Conservation (phyloP, 2,113 vertebrate genomes). For the Hydropotes inermis region DNA sequence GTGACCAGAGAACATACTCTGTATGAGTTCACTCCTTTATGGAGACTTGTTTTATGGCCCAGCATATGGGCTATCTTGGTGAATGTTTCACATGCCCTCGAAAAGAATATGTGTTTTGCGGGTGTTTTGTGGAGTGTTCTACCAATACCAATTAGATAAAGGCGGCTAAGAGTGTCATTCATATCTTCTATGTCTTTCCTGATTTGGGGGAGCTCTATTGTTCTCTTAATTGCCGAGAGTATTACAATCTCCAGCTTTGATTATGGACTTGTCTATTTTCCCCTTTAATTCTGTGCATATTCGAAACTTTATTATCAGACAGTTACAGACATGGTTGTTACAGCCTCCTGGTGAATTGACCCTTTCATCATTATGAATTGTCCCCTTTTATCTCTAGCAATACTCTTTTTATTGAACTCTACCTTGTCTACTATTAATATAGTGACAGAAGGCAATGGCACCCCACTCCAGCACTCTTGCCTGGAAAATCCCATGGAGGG, state of each 20-base stretch:
- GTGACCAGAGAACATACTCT: neutral
- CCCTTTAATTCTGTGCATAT: neutral
- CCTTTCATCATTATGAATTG: neutral
- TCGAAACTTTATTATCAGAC: neutral
- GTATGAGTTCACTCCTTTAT: neutral
- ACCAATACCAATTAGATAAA: neutral
- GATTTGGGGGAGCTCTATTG: neutral
- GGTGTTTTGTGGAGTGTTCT: neutral
- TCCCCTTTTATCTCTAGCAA: neutral
- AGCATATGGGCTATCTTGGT: neutral
- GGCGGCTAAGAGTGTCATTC: neutral
- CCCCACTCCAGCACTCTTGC: too few relatives aligned
- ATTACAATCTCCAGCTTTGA: neutral
- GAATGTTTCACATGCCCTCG: neutral
- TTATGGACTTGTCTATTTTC: neutral
- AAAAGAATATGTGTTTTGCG: neutral
- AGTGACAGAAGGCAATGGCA: neutral
- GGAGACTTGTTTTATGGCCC: neutral
- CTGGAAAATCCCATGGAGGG: too few relatives aligned
- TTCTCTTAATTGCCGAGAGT: neutral
- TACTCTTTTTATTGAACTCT: neutral
- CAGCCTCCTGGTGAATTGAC: neutral
- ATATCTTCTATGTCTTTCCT: neutral
- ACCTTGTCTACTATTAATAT: neutral
- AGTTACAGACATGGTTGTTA: neutral